Evolutionary conservation across 2,888 invertebrate species (phyloP), one percentile per base, ranked within the genome.

Genomic region (Ligdia adustata): DNA sequence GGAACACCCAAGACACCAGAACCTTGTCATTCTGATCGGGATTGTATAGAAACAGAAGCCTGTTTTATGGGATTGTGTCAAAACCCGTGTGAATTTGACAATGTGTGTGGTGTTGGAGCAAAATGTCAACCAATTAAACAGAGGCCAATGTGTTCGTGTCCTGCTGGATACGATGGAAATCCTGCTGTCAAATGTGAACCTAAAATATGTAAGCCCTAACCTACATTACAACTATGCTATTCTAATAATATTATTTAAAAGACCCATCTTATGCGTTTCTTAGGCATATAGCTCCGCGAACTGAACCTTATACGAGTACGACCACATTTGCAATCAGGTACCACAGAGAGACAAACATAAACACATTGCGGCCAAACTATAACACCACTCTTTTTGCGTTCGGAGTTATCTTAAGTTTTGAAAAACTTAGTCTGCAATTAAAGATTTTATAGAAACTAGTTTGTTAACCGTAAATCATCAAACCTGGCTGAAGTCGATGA

Each of bases 51-150:
- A 75, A 93, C 92, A 63, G 95, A 95, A 91, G 94, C 95, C 73
- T 96, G 96, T 88, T 94, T 95, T 86, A 94, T 94, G 92, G 94
- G 94, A 70, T 86, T 93, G 67, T 96, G 96, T 87, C 94, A 94
- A 82, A 93, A 96, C 86, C 96, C 96, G 64, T 96, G 96, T 88
- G 95, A 95, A 81, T 93, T 96, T 92, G 93, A 93, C 76, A 93
- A 93, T 82, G 92, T 93, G 57, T 96, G 96, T 90, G 94, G 94
- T 61, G 76, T 91, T 59, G 93, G 93, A 82, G 95, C 96, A 62
- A 93, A 93, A 74, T 96, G 96, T 82, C 93, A 93, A 72, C 95
- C 95, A 64, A 93, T 95, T 90, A 94, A 94, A 91, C 96, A 96
- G 91, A 93, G 94, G 76, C 95, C 96, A 52, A 93, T 95, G 87